These are phyloP conservation scores for Daktulosphaira vitifoliae DNA, from an alignment of 1,140 invertebrate species.

Conservation along the genomic window DNA sequence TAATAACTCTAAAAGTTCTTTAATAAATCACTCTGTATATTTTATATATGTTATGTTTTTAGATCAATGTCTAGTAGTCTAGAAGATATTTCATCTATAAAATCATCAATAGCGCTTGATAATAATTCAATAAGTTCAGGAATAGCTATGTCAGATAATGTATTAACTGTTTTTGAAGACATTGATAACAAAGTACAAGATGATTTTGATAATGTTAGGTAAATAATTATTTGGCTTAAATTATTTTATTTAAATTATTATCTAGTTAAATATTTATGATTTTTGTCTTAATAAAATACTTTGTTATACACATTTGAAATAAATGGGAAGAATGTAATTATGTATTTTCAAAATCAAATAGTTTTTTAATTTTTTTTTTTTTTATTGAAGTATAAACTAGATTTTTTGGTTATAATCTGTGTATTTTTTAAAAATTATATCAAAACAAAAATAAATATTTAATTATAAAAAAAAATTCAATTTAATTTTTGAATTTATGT, in stretches of 20 bases:
- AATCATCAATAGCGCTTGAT: constrained; percentile 29
- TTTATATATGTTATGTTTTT: not conserved
- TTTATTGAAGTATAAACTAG: not conserved
- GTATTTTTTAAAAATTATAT: no score
- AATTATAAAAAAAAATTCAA: not conserved
- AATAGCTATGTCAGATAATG: constrained; percentile 15
- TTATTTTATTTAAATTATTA: no score
- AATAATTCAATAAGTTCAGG: constrained; percentile 21
- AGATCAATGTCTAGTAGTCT: constrained; percentile 36
- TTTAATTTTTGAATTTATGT: constrained; percentile 11
- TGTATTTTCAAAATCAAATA: no score
- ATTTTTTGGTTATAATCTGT: not conserved
- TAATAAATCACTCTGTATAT: not conserved
- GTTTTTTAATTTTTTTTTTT: not conserved
- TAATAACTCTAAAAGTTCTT: no score
- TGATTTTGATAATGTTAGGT: constrained; percentile 17
- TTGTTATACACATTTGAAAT: no score
- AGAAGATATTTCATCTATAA: constrained; percentile 38
- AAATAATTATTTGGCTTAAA: constrained; percentile 36
- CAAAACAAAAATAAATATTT: no score
- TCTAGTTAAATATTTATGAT: no score
- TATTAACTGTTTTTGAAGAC: constrained; percentile 5
- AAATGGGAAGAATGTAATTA: no score
- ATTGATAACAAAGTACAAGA: constrained; percentile 1
- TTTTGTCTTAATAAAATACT: no score